A percentile compares a stretch with the other conserved stretches of the same genome.
Conservation (phyloP, 2,888 invertebrate genomes). For the Drosophila anomalata region DNA sequence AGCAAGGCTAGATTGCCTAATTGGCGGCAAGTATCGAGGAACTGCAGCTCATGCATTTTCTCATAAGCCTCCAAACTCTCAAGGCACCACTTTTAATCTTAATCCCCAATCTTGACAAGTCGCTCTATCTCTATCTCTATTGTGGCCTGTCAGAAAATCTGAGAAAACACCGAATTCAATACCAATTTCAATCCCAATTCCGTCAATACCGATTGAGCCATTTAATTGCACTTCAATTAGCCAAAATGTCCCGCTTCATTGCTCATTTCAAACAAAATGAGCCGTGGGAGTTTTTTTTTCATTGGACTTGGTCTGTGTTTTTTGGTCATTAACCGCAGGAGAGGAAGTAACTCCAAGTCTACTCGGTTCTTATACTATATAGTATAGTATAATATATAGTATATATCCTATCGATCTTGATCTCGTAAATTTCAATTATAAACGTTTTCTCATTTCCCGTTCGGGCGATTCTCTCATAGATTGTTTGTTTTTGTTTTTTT, state of each 20-base stretch:
- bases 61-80: background rate
- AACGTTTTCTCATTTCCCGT: background rate
- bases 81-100: conserved; percentile 14
- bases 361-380: background rate
- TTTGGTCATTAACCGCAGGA: background rate
- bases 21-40: conserved; percentile 71
- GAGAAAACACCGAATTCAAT: background rate
- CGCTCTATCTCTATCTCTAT: no score
- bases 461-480: background rate
- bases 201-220: conserved; percentile 38
- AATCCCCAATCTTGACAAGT: conserved; percentile 19
- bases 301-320: background rate
- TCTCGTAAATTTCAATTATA: background rate
- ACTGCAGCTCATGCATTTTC: conserved; percentile 59
- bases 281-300: conserved; percentile 30
- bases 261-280: conserved; percentile 34
- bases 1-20: conserved; percentile 58
- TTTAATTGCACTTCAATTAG: conserved; percentile 76
- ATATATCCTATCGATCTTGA: background rate
- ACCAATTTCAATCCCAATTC: conserved; percentile 13
- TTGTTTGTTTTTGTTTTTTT: background rate
- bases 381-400: background rate
- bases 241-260: conserved; percentile 67
- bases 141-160: background rate
- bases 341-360: background rate